These are phyloP conservation scores for Patella ulyssiponensis DNA, from an alignment of 2,888 invertebrate species.

Conservation along the genomic window DNA sequence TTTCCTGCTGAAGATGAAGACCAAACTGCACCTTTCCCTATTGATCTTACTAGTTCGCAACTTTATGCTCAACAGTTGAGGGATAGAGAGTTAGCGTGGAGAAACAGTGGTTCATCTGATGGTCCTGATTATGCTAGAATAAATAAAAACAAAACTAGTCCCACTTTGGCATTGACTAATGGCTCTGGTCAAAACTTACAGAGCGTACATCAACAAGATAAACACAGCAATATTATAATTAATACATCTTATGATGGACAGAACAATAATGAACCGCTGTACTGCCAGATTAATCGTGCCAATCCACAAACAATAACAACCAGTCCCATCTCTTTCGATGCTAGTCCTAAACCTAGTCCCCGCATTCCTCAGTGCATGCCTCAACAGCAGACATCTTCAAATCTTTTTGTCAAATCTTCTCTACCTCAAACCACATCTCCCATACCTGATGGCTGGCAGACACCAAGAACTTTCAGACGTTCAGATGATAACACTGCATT, in stretches of 20 bases:
- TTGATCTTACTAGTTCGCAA: not conserved
- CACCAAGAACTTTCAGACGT: constrained; percentile 18
- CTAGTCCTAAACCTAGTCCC: constrained; percentile 38
- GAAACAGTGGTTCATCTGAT: constrained; percentile 14
- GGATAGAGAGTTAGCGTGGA: not conserved
- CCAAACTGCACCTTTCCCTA: not conserved
- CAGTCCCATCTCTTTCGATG: constrained; percentile 38
- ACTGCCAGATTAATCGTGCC: constrained; percentile 20
- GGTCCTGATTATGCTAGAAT: constrained; percentile 19
- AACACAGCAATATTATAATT: constrained; percentile 24
- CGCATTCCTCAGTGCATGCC: constrained; percentile 31
- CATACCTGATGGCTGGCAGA: not conserved
- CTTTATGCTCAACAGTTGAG: not conserved
- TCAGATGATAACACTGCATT: constrained; percentile 29
- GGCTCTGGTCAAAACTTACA: constrained; percentile 31
- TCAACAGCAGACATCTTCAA: not conserved
- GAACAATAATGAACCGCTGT: constrained; percentile 31
- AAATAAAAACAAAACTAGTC: constrained; percentile 13
- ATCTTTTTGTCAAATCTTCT: not conserved
- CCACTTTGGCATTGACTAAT: constrained; percentile 34
- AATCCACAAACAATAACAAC: constrained; percentile 14
- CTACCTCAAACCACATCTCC: not conserved
- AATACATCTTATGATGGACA: constrained; percentile 29
- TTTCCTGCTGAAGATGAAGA: not conserved
- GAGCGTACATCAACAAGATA: constrained; percentile 27